phyloP scores from a whole-genome alignment of 2,888 invertebrate genomes.

The Alcis repandata region DNA sequence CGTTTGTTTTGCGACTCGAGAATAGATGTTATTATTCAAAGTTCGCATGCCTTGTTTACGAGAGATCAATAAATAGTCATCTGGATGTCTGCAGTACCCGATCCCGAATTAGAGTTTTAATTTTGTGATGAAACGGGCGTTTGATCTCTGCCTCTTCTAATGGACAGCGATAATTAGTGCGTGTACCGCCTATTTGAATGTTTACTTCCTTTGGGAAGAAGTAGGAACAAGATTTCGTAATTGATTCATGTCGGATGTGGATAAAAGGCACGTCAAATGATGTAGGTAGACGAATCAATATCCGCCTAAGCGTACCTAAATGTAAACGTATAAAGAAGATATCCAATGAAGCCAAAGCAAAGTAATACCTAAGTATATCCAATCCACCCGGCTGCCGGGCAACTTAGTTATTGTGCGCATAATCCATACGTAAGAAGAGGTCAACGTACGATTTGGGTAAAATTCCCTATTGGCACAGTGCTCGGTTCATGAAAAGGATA shows the following conservation, averaged over 20 bases:
- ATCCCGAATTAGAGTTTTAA: conserved; percentile 33
- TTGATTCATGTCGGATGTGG: conserved; percentile 1
- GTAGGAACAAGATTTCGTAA: conserved; percentile 13
- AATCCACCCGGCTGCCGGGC: conserved; percentile 40
- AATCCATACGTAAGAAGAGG: conserved; percentile 49
- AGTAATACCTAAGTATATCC: conserved; percentile 33
- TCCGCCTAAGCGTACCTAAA: conserved; percentile 4
- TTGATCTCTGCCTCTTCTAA: conserved; percentile 30
- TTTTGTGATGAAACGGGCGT: conserved; percentile 29
- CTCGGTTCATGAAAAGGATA: conserved; percentile 35
- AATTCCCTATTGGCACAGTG: conserved; percentile 27
- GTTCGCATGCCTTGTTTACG: conserved; percentile 52
- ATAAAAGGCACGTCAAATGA: conserved; percentile 18
- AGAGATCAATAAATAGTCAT: conserved; percentile 43
- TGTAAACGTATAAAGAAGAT: conserved; percentile 33
- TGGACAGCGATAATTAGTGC: conserved; percentile 34
- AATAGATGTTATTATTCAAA: conserved; percentile 59
- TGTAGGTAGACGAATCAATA: conserved; percentile 29
- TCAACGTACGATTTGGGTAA: conserved; percentile 50
- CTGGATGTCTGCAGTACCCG: conserved; percentile 33
- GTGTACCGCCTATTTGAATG: conserved; percentile 10
- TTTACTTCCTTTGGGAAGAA: conserved; percentile 13
- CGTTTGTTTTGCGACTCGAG: conserved; percentile 57
- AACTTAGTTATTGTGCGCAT: conserved; percentile 50
- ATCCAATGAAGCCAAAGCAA: conserved; percentile 55